A percentile compares a stretch with the other conserved stretches of the same genome.
Conservation (phyloP, 2,113 vertebrate genomes). For the Sakesphorus luctuosus region DNA sequence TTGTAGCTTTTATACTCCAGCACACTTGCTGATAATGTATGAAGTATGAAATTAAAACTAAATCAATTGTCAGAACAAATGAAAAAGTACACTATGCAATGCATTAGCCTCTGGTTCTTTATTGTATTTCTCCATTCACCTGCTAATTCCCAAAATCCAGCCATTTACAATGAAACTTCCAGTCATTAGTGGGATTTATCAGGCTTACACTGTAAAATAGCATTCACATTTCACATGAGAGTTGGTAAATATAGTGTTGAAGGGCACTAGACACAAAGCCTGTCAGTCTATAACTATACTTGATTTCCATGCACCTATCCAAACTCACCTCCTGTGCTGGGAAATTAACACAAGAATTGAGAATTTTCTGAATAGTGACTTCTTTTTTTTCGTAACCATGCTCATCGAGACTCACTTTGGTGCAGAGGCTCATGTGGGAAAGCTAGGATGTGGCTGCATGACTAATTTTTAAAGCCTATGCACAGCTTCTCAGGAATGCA, state of each 20-base stretch:
- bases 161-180: slow-evolving; percentile 14
- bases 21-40: slow-evolving; percentile 15
- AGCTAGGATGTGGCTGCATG: slow-evolving; percentile 42
- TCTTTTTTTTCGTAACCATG: slow-evolving; percentile 5
- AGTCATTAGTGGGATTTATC: slow-evolving; percentile 22
- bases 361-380: slow-evolving; percentile 63
- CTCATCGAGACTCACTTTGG: slow-evolving; percentile 25
- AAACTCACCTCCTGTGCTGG: slow-evolving; percentile 32
- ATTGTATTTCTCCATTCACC: slow-evolving; percentile 8
- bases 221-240: slow-evolving; percentile 41
- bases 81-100: not conserved
- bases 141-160: slow-evolving; percentile 32
- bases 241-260: not conserved
- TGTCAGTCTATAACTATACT: slow-evolving; percentile 20
- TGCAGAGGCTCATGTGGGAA: slow-evolving; percentile 53
- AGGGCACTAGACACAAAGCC: slow-evolving; percentile 13
- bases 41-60: slow-evolving; percentile 30
- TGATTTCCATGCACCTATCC: slow-evolving; percentile 53
- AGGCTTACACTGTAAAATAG: not conserved
- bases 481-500: slow-evolving; percentile 51
- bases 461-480: slow-evolving; percentile 67
- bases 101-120: not conserved
- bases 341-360: slow-evolving; percentile 41
- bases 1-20: slow-evolving; percentile 5
- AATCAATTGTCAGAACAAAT: slow-evolving; percentile 23